A percentile compares a stretch with the other conserved stretches of the same genome.
Conservation (phyloP, 2,888 invertebrate genomes). For the Tanypteryx hageni region DNA sequence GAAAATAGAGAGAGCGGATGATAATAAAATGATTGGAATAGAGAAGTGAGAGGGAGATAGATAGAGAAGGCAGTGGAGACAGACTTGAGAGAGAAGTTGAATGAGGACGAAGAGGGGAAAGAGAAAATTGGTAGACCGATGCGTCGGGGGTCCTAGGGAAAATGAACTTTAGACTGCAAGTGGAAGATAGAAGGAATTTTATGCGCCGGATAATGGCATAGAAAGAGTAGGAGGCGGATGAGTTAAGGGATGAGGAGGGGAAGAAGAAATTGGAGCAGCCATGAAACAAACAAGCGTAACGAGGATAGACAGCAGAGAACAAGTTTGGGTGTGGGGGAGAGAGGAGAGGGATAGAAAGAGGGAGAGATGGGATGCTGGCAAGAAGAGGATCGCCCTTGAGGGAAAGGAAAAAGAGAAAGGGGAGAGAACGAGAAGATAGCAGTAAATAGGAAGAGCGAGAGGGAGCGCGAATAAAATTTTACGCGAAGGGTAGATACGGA, state of each 20-base stretch:
- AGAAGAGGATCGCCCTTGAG: neutral
- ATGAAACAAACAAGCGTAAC: neutral
- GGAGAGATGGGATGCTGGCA: neutral
- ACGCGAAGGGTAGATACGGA: neutral
- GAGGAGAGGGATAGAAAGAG: neutral
- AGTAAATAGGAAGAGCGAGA: neutral
- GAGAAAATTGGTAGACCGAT: neutral
- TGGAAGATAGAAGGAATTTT: too few relatives aligned
- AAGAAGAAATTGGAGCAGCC: neutral
- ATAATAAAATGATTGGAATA: neutral
- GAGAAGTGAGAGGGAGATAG: neutral
- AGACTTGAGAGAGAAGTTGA: neutral
- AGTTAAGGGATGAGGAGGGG: neutral
- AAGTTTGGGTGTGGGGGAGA: neutral
- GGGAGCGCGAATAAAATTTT: neutral
- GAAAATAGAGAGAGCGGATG: neutral
- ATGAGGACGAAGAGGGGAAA: neutral
- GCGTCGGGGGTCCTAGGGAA: neutral
- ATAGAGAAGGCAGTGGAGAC: neutral
- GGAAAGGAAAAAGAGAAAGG: neutral
- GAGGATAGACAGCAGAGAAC: neutral
- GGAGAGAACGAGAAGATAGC: neutral
- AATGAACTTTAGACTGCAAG: too few relatives aligned
- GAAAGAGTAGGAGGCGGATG: too few relatives aligned
- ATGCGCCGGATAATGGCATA: too few relatives aligned